These are phyloP conservation scores for Zaprionus kolodkinae DNA, from an alignment of 1,140 invertebrate species.

Conservation along the genomic window DNA sequence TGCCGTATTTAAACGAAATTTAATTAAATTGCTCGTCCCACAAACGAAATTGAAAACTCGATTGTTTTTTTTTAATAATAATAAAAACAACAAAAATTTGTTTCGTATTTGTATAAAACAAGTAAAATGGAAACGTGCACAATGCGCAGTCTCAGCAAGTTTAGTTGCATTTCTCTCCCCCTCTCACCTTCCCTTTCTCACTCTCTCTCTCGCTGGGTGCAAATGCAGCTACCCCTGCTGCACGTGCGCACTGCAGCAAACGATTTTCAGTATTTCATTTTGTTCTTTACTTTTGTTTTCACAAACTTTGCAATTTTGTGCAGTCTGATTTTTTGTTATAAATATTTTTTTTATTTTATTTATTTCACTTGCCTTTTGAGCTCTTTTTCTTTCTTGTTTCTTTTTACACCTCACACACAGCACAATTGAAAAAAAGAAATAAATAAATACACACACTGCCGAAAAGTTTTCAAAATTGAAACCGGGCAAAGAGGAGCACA, in stretches of 20 bases:
- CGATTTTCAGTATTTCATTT: no score
- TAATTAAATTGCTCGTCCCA: not conserved
- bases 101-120: not conserved
- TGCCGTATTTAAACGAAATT: not conserved
- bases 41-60: not conserved
- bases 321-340: not conserved
- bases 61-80: no score
- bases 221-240: conserved; percentile 29
- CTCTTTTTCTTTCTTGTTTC: not conserved
- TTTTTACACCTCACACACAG: not conserved
- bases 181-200: not conserved
- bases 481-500: not conserved
- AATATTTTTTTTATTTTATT: conserved; percentile 1
- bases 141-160: conserved; percentile 17
- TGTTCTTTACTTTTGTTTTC: not conserved
- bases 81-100: no score
- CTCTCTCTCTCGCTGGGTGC: not conserved
- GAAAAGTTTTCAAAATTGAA: not conserved
- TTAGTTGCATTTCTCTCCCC: not conserved
- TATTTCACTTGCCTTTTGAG: conserved; percentile 25
- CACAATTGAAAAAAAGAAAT: conserved; percentile 23
- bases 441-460: not conserved
- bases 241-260: conserved; percentile 57
- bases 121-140: not conserved
- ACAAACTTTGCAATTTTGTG: conserved; percentile 4